Conservation (phyloP, 2,888 invertebrate species). For the Anoncus sp. region DNA sequence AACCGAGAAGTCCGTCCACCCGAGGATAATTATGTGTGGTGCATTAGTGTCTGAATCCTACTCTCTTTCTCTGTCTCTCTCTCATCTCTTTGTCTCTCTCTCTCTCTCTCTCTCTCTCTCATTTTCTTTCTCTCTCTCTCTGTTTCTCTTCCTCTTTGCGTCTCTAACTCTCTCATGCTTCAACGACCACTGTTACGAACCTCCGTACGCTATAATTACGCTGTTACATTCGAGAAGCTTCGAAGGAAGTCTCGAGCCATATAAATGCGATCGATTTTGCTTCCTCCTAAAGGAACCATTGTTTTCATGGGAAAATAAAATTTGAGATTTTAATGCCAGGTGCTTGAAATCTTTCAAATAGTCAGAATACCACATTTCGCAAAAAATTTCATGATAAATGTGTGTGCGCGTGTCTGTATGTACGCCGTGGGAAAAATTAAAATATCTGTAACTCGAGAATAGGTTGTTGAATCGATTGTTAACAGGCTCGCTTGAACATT, state of each 20-base stretch:
- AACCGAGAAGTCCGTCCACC: conserved; percentile 72
- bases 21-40: conserved; percentile 78
- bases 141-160: neutral
- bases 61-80: conserved; percentile 22
- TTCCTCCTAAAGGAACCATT: neutral
- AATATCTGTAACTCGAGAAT: too few relatives aligned
- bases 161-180: conserved; percentile 7
- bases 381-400: too few relatives aligned
- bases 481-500: too few relatives aligned
- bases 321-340: too few relatives aligned
- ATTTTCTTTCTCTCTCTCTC: conserved; percentile 19
- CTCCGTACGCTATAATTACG: conserved; percentile 19
- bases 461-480: too few relatives aligned
- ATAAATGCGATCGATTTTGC: conserved; percentile 16
- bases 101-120: conserved; percentile 19
- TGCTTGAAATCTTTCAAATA: too few relatives aligned
- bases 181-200: neutral
- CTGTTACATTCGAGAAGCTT: conserved; percentile 10
- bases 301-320: too few relatives aligned
- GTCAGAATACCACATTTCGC: too few relatives aligned
- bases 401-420: too few relatives aligned
- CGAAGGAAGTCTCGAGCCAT: conserved; percentile 23
- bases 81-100: conserved; percentile 12
- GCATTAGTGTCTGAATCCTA: conserved; percentile 68
- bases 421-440: too few relatives aligned